Evolutionary conservation across 1,140 invertebrate species (phyloP).

Genomic region (Harpegnathos saltator): DNA sequence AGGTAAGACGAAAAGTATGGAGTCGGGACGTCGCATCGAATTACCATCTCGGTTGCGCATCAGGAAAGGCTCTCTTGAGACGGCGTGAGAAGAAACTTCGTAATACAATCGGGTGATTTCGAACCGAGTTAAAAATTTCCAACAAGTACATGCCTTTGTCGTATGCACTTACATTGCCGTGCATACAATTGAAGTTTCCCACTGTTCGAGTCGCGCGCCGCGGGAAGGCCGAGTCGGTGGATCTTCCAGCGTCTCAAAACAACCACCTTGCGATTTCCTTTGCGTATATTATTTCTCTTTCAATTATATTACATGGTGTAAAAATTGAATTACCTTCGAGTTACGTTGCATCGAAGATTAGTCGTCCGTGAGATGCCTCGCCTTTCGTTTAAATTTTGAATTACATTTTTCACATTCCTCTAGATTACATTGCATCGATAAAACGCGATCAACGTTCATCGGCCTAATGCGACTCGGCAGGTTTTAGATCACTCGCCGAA

Average conservation of each 20-base stretch:
- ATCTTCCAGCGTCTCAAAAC: too few relatives aligned
- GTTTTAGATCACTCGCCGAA: conserved; percentile 82
- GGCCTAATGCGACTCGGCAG: conserved; percentile 13
- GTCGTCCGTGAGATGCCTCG: neutral
- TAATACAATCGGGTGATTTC: conserved; percentile 10
- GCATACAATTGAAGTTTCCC: neutral
- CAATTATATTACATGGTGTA: too few relatives aligned
- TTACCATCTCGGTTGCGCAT: neutral
- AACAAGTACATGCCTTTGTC: neutral
- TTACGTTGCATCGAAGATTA: neutral
- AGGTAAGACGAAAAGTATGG: too few relatives aligned
- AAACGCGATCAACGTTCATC: conserved; percentile 3
- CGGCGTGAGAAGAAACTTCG: neutral
- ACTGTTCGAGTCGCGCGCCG: neutral
- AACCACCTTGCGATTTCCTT: too few relatives aligned
- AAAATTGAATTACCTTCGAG: too few relatives aligned
- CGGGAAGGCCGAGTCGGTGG: neutral
- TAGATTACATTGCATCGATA: neutral
- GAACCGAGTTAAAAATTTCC: conserved; percentile 8
- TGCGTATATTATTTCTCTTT: too few relatives aligned
- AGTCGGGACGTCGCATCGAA: neutral
- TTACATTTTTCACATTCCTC: neutral
- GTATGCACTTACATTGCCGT: too few relatives aligned
- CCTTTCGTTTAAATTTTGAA: neutral
- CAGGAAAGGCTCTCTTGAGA: neutral